phyloP scores from a whole-genome alignment of 2,113 vertebrate species.

The Stegostoma tigrinum region DNA sequence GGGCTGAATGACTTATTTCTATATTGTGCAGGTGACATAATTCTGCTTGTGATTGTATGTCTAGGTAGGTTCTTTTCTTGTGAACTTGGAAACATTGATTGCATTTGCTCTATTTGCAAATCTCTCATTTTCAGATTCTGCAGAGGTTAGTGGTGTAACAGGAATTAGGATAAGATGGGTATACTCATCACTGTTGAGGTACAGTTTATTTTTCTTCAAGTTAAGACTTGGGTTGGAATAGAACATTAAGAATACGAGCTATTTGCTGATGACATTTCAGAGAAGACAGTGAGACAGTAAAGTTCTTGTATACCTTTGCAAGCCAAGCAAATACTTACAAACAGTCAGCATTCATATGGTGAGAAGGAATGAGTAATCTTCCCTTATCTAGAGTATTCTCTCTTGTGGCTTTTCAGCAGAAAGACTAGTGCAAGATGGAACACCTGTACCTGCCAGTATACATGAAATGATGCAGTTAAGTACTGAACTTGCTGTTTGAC shows the following conservation, averaged over 20 bases:
- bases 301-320: neutral
- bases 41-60: neutral
- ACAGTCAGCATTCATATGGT: neutral
- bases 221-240: neutral
- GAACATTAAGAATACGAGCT: neutral
- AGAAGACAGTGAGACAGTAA: neutral
- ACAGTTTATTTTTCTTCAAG: neutral
- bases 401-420: conserved; percentile 18
- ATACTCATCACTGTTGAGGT: neutral
- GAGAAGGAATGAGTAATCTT: conserved; percentile 19
- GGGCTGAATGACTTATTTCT: neutral
- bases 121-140: neutral
- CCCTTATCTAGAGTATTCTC: neutral
- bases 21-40: neutral
- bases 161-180: neutral
- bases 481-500: neutral
- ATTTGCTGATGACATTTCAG: neutral
- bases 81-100: neutral
- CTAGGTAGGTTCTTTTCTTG: neutral
- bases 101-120: no score
- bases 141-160: neutral
- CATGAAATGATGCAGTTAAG: neutral
- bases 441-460: neutral
- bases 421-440: neutral
- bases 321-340: neutral